These are phyloP conservation scores for Ovibos moschatus DNA, from an alignment of 2,113 vertebrate species.

Conservation along the genomic window DNA sequence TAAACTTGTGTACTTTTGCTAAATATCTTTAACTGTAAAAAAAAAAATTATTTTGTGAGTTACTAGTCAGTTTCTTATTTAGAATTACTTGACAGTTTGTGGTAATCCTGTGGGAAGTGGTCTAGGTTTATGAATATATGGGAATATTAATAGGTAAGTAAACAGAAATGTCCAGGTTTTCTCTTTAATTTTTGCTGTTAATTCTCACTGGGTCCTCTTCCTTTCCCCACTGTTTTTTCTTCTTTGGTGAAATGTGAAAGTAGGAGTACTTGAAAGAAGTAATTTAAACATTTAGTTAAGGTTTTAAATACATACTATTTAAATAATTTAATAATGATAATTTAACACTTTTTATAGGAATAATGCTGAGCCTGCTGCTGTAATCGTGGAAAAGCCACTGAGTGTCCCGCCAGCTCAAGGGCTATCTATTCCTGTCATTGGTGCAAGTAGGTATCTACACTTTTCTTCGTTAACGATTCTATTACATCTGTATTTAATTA, in stretches of 20 bases:
- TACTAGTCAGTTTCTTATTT: not conserved
- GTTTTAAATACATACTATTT: not conserved
- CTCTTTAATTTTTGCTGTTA: not conserved
- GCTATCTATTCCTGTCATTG: slow-evolving; percentile 84
- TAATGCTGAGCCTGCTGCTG: slow-evolving; percentile 44
- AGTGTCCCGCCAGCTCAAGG: slow-evolving; percentile 75
- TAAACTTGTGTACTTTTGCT: not conserved
- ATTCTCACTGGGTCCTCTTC: not conserved
- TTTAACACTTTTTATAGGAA: slow-evolving; percentile 68
- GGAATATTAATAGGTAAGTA: not conserved
- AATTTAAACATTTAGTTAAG: not conserved
- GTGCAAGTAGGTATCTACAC: slow-evolving; percentile 84
- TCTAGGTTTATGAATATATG: not conserved
- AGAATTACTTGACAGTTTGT: not conserved
- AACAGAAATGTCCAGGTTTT: not conserved
- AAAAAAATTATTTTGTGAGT: not conserved
- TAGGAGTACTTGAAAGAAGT: slow-evolving; percentile 12
- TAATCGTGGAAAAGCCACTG: slow-evolving; percentile 78
- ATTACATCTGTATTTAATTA: slow-evolving; percentile 8
- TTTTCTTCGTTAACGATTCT: not conserved
- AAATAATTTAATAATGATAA: slow-evolving; percentile 18
- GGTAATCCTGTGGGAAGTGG: not conserved
- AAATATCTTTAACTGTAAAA: not conserved
- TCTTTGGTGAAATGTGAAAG: not conserved
- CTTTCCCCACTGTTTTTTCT: not conserved